Evolutionary conservation across 2,888 invertebrate species (phyloP), one percentile per base, ranked within the genome.

Genomic region (Aphrophora alni): DNA sequence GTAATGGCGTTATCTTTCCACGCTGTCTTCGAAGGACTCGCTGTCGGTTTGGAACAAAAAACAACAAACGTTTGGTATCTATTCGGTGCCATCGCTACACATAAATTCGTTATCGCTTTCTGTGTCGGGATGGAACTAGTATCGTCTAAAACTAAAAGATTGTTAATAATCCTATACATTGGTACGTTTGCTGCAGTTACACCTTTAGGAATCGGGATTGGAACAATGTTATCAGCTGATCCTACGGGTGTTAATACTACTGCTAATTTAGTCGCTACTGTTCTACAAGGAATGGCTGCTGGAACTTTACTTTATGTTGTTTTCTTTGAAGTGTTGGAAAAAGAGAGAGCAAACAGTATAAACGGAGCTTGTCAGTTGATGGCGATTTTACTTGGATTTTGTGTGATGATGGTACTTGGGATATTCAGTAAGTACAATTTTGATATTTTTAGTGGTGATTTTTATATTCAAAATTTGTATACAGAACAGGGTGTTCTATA

Each of bases 291-390:
- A 7, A 90, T 95, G 89, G 95, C 95, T 0, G 93, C 93, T 75
- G 95, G 95, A 7, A 95, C 95, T 0, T 90, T 95, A 76, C 88
- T 95, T 17, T 95, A 95, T 88, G 94, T 95, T 17, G 94, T 95
- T 0, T 94, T 95, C 88, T 95, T 95, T 88, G 95, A 95, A 88
- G 93, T 95, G n/a, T 89, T 95, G 21, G 93, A 94, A 7, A 90
- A 94, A 82, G 95, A 95, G 85, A 89, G 90, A 27, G 89, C 89
- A 82, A 92, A 91, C 86, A 88, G 89, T 51, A 91, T 91, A 85
- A 90, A 90, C 81, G 92, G 92, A 17, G 87, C 92, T 51, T 88
- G 90, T 81, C 92, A 92, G 85, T 87, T 92, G 25, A 85, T 90
- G 3, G 90, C 92, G 38, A 92, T 92, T 82, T 86, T 91, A 82